These are phyloP conservation scores for Gallinago undulata DNA, from an alignment of 2,113 vertebrate species.

Conservation along the genomic window DNA sequence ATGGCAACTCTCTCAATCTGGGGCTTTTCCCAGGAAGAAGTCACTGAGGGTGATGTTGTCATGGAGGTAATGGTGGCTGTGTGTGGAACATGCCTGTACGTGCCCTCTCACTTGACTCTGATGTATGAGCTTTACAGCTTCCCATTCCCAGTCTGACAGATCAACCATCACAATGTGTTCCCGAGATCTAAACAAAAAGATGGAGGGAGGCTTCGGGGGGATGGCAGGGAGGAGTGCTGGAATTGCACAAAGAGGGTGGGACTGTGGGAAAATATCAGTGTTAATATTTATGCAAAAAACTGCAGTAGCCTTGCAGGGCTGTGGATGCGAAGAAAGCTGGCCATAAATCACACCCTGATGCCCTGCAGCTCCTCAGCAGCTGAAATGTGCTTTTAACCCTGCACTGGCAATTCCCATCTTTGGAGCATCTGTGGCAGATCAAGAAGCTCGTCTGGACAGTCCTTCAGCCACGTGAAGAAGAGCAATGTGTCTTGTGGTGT, in stretches of 20 bases:
- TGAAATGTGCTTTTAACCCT: slow-evolving; percentile 30
- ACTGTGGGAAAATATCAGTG: slow-evolving; percentile 23
- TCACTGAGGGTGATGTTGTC: background rate
- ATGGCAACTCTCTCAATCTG: background rate
- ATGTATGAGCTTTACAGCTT: background rate
- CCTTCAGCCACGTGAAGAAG: background rate
- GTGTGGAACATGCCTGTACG: accelerated
- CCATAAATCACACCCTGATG: slow-evolving; percentile 37
- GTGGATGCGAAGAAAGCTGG: background rate
- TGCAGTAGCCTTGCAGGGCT: slow-evolving; percentile 52
- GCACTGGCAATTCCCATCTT: background rate
- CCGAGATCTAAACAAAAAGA: background rate
- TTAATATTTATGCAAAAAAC: slow-evolving; percentile 54
- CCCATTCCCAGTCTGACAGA: background rate
- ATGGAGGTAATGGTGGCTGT: background rate
- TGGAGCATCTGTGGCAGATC: background rate
- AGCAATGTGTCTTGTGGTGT: background rate
- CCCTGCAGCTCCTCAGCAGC: background rate
- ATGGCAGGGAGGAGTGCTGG: background rate
- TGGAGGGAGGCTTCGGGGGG: background rate
- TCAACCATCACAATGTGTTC: accelerated
- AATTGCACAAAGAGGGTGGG: background rate
- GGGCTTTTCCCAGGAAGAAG: background rate
- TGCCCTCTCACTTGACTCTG: background rate
- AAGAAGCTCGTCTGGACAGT: background rate